Evolutionary conservation across 1,140 invertebrate species (phyloP).

Genomic region (Uloborus diversus): DNA sequence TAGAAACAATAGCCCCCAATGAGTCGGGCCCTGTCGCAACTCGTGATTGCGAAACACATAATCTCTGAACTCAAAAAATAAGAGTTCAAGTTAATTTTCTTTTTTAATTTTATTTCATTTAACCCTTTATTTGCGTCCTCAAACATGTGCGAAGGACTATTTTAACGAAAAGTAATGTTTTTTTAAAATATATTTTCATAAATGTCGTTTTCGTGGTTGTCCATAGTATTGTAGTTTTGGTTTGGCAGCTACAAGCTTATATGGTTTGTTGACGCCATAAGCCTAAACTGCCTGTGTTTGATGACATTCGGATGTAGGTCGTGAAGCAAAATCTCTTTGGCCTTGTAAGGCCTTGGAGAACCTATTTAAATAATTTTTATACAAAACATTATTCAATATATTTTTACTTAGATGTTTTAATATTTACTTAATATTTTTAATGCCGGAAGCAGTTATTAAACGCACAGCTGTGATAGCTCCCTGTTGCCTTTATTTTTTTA

Average conservation of each 20-base stretch:
- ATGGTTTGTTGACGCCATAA: constrained; percentile 39
- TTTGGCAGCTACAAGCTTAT: not conserved
- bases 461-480: constrained; percentile 31
- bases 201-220: no score
- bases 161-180: no score
- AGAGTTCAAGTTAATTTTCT: no score
- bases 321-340: constrained; percentile 32
- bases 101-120: no score
- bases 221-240: not conserved
- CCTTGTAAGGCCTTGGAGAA: constrained; percentile 36
- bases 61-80: no score
- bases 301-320: constrained; percentile 41
- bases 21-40: no score
- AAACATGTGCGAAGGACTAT: no score
- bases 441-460: constrained; percentile 11
- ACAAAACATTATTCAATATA: constrained; percentile 20
- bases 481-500: constrained; percentile 5
- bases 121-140: no score
- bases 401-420: constrained; percentile 16
- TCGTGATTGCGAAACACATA: no score
- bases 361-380: constrained; percentile 30
- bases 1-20: no score
- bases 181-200: no score
- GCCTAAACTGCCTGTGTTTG: constrained; percentile 6
- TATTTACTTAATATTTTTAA: constrained; percentile 20